Evolutionary conservation across 2,888 invertebrate species (phyloP).

Genomic region (Leptinotarsa tumamoca): DNA sequence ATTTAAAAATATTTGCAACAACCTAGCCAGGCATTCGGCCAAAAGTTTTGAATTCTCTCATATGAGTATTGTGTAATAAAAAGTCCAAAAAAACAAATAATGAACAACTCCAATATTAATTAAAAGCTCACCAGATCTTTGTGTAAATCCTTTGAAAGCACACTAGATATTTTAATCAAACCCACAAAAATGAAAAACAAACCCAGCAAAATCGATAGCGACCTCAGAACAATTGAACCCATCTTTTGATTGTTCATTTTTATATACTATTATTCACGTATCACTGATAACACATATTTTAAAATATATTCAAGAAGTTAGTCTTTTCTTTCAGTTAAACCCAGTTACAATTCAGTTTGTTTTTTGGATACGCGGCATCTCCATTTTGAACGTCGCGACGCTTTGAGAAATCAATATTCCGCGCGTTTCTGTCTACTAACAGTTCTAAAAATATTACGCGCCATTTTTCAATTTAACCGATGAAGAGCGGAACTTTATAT

Average conservation of each 20-base stretch:
- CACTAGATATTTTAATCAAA: conserved; percentile 90
- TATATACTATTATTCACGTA: conserved; percentile 28
- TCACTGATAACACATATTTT: conserved; percentile 33
- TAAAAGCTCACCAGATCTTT: conserved; percentile 88
- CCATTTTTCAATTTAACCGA: conserved; percentile 14
- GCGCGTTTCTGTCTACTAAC: conserved; percentile 47
- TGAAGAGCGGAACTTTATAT: not conserved
- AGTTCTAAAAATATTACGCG: conserved; percentile 52
- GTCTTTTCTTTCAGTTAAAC: not conserved
- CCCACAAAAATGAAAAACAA: conserved; percentile 96
- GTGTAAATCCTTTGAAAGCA: conserved; percentile 93
- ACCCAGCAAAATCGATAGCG: conserved; percentile 90
- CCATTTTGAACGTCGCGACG: conserved; percentile 57
- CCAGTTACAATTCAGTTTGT: conserved; percentile 29
- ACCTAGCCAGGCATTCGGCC: conserved; percentile 63
- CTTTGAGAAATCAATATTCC: conserved; percentile 59
- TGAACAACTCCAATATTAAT: not conserved
- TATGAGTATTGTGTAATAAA: conserved; percentile 15
- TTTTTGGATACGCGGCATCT: conserved; percentile 49
- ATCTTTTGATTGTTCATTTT: conserved; percentile 58
- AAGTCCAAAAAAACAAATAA: not conserved
- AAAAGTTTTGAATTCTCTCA: conserved; percentile 54
- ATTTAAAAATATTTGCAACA: conserved; percentile 54
- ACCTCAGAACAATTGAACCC: conserved; percentile 87
- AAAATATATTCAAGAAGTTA: not conserved